phyloP scores from a whole-genome alignment of 2,113 vertebrate genomes.

The Calyptommatus sinebrachiatus region DNA sequence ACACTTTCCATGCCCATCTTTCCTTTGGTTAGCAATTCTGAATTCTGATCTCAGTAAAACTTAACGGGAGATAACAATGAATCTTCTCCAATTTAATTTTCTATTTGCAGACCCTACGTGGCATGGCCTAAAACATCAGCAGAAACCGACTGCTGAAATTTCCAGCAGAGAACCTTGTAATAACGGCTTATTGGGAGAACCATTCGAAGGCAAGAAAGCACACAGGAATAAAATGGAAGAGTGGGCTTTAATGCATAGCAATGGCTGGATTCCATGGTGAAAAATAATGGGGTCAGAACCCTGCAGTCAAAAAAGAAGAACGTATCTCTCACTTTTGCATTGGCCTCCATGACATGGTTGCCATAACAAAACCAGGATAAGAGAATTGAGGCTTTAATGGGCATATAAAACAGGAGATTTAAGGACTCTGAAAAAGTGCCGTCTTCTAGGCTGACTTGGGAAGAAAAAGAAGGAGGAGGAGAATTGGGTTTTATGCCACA shows the following conservation, averaged over 20 bases:
- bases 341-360: not conserved
- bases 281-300: not conserved
- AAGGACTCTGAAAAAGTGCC: no score
- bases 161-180: not conserved
- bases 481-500: no score
- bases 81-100: not conserved
- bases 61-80: not conserved
- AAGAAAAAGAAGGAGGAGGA: no score
- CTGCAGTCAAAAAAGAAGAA: not conserved
- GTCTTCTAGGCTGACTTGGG: no score
- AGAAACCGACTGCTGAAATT: not conserved
- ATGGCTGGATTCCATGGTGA: not conserved
- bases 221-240: not conserved
- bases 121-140: accelerated
- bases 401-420: no score
- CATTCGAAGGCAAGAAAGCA: accelerated
- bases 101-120: accelerated
- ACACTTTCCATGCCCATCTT: not conserved
- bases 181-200: accelerated
- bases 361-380: no score
- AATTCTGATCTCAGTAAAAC: no score
- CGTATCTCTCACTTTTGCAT: not conserved
- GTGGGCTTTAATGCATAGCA: not conserved
- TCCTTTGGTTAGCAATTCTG: not conserved
- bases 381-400: no score